A percentile compares a stretch with the other conserved stretches of the same genome.
Evolutionary conservation across 1,140 invertebrate species (phyloP).

Genomic region (Lithobius niger): DNA sequence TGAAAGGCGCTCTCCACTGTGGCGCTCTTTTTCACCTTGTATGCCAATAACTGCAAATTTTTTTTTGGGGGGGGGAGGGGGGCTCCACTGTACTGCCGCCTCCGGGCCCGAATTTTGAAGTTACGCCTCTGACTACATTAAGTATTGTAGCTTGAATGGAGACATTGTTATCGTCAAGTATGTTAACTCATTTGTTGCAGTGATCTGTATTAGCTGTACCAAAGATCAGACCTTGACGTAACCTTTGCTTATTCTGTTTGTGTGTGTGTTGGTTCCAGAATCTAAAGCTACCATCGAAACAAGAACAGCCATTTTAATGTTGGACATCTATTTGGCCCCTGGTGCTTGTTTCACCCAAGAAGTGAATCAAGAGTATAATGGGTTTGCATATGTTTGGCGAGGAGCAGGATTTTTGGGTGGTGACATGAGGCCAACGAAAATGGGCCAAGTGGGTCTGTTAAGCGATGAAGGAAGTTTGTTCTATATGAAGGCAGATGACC

Average conservation of each 20-base stretch:
- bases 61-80: too few relatives aligned
- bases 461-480: slow-evolving; percentile 12
- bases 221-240: not conserved
- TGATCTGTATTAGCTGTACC: too few relatives aligned
- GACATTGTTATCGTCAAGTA: too few relatives aligned
- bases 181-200: too few relatives aligned
- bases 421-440: slow-evolving; percentile 12
- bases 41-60: too few relatives aligned
- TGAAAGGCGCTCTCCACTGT: too few relatives aligned
- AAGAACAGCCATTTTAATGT: slow-evolving; percentile 16
- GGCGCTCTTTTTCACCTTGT: too few relatives aligned
- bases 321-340: slow-evolving; percentile 16
- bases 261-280: slow-evolving; percentile 11
- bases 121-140: too few relatives aligned
- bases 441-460: slow-evolving; percentile 15
- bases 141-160: too few relatives aligned
- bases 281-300: slow-evolving; percentile 13
- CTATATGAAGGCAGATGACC: slow-evolving; percentile 13
- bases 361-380: slow-evolving; percentile 12
- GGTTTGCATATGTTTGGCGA: slow-evolving; percentile 20
- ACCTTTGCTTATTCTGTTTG: not conserved
- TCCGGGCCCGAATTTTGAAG: too few relatives aligned
- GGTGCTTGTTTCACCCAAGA: slow-evolving; percentile 14
- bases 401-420: slow-evolving; percentile 15
- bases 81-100: too few relatives aligned